Evolutionary conservation across 2,797 vertebrate genomes (phyloP).

Genomic region (Eurystomus glaucurus): DNA sequence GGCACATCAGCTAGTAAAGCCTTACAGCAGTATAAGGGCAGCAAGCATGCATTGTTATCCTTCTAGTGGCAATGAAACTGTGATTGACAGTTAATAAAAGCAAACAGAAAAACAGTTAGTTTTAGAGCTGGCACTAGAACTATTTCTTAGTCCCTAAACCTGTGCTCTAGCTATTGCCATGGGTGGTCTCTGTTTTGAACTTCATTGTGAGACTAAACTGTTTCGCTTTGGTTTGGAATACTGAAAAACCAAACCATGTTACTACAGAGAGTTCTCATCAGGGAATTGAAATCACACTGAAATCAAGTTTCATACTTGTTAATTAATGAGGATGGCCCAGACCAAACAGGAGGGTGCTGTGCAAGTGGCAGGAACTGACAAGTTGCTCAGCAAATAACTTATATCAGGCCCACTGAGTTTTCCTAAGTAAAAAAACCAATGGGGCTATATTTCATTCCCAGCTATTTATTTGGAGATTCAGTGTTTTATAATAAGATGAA

Average conservation of each 20-base stretch:
- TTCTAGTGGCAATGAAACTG: neutral
- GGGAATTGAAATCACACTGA: neutral
- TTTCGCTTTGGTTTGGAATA: neutral
- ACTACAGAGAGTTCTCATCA: neutral
- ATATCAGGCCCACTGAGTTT: neutral
- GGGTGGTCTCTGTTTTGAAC: neutral
- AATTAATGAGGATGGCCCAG: neutral
- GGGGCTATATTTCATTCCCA: neutral
- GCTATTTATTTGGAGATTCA: neutral
- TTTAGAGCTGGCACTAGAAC: neutral
- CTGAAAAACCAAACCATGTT: neutral
- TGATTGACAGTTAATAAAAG: neutral
- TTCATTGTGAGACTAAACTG: neutral
- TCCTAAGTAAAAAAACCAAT: neutral
- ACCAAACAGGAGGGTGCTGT: neutral
- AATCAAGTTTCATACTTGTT: neutral
- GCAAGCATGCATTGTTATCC: neutral
- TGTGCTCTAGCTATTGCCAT: neutral
- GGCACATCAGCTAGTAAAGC: neutral
- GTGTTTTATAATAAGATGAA: neutral
- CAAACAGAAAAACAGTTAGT: neutral
- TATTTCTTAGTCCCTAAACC: neutral
- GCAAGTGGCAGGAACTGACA: slow-evolving; percentile 1
- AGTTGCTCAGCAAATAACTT: neutral
- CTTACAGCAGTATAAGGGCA: neutral